Percentiles rank a stretch among this genome's conserved stretches.
Conservation (phyloP, 1,140 invertebrate genomes). For the Drosophila littoralis region DNA sequence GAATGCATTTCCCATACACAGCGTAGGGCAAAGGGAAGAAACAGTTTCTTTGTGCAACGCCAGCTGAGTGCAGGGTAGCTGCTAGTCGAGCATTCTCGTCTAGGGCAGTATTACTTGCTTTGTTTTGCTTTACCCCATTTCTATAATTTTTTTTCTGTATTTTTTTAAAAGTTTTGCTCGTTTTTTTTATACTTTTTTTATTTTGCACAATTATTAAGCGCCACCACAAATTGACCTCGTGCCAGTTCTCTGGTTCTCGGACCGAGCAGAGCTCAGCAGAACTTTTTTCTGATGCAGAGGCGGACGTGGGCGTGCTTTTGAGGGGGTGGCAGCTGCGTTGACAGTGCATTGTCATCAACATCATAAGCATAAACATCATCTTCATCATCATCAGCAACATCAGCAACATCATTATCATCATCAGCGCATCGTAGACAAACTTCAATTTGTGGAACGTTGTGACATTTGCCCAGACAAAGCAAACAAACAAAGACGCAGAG, state of each 20-base stretch:
- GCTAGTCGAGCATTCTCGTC: no score
- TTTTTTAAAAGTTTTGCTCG: not conserved
- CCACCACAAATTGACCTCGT: slow-evolving; percentile 66
- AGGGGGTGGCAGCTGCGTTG: slow-evolving; percentile 7
- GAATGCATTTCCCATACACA: no score
- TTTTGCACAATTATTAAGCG: slow-evolving; percentile 57
- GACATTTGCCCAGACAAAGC: slow-evolving; percentile 50
- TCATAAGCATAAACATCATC: not conserved
- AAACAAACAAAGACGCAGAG: slow-evolving; percentile 17
- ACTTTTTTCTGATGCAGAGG: not conserved
- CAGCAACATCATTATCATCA: not conserved
- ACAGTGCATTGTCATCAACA: slow-evolving; percentile 42
- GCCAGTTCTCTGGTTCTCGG: slow-evolving; percentile 32
- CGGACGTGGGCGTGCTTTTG: not conserved
- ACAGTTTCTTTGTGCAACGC: no score
- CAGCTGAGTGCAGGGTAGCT: no score
- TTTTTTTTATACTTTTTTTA: slow-evolving; percentile 20
- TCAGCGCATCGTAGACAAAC: slow-evolving; percentile 3
- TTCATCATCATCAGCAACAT: not conserved
- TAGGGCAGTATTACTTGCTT: no score
- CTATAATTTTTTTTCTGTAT: slow-evolving; percentile 8
- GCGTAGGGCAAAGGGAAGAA: no score
- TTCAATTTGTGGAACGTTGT: slow-evolving; percentile 62
- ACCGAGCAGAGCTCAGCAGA: slow-evolving; percentile 25
- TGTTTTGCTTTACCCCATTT: slow-evolving; percentile 30